Conservation (phyloP, 2,888 invertebrate genomes). For the Phengaris alcon region DNA sequence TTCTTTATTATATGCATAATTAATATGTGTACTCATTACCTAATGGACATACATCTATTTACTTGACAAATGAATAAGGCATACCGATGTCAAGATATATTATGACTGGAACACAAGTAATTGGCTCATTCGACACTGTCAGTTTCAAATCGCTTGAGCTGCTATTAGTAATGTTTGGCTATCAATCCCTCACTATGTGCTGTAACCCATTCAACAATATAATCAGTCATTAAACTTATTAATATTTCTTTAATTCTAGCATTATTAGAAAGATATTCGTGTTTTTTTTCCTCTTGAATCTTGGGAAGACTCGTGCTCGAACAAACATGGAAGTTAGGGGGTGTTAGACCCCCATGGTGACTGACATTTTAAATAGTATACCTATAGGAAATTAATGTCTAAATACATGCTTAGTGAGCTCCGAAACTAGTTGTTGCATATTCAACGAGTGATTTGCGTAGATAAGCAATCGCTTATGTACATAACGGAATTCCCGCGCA, state of each 20-base stretch:
- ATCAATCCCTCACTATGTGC: constrained; percentile 30
- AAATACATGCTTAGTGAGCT: constrained; percentile 74
- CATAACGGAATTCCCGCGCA: constrained; percentile 46
- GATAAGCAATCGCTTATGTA: constrained; percentile 72
- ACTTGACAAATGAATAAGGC: constrained; percentile 30
- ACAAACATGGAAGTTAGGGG: background rate
- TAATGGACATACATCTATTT: constrained; percentile 3
- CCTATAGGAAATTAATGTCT: constrained; percentile 63
- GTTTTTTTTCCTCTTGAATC: background rate
- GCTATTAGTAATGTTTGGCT: constrained; percentile 36
- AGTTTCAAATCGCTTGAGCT: constrained; percentile 40
- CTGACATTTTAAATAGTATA: constrained; percentile 13
- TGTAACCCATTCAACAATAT: constrained; percentile 3
- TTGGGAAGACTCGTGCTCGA: background rate
- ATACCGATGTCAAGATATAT: constrained; percentile 27
- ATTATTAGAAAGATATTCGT: background rate
- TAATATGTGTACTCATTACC: background rate
- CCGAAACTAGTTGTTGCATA: constrained; percentile 73
- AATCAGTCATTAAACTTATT: constrained; percentile 1
- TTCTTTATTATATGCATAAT: background rate
- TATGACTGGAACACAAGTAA: constrained; percentile 33
- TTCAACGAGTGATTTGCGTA: constrained; percentile 78
- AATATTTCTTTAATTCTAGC: background rate
- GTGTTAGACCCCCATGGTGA: background rate
- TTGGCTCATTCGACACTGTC: constrained; percentile 41